Evolutionary conservation across 2,113 vertebrate genomes (phyloP).

Genomic region (Pica pica): DNA sequence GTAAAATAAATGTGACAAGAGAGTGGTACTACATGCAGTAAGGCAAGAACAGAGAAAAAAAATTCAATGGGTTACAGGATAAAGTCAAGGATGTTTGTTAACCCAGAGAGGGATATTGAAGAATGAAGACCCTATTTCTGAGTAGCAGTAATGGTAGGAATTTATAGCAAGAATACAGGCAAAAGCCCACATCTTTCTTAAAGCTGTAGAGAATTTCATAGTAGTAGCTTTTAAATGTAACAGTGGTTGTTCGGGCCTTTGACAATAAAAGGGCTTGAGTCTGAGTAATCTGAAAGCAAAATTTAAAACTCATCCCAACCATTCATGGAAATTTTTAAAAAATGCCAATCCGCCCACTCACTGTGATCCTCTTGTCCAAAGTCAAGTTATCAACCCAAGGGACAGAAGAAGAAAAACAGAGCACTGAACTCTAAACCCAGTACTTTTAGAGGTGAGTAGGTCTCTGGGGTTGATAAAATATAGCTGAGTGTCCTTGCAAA

Average conservation of each 20-base stretch:
- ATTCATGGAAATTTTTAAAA: background rate
- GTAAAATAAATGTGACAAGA: background rate
- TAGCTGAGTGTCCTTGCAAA: background rate
- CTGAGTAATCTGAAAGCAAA: background rate
- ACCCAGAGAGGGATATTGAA: background rate
- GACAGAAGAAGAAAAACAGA: background rate
- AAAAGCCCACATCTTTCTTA: background rate
- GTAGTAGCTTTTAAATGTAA: background rate
- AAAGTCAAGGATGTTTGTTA: background rate
- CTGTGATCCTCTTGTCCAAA: background rate
- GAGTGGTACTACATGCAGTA: background rate
- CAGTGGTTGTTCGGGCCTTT: background rate
- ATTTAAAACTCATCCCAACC: background rate
- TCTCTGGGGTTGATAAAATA: background rate
- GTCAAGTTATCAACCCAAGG: background rate
- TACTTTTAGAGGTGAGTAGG: background rate
- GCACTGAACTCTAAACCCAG: background rate
- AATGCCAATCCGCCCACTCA: background rate
- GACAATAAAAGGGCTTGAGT: background rate
- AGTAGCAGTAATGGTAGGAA: background rate
- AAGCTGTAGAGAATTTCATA: background rate
- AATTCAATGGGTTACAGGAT: background rate
- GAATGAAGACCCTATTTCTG: background rate
- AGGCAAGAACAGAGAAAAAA: background rate
- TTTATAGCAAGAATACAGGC: background rate